Evolutionary conservation across 2,797 vertebrate species (phyloP), one percentile per base, ranked within the genome.

Genomic region (Rhabdomys pumilio): DNA sequence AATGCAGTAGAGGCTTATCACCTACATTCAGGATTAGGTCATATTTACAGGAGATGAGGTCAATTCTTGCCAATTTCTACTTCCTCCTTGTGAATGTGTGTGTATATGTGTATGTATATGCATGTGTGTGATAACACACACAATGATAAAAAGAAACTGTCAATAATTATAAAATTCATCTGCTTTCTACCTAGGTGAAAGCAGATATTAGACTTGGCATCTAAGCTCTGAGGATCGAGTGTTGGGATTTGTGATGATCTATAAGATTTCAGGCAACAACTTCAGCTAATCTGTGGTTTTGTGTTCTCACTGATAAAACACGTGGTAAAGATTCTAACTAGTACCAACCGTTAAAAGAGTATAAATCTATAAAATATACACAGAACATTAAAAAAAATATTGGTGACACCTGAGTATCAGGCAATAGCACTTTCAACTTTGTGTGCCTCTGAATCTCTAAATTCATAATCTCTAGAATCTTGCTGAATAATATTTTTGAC

Each of bases 401-500:
- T 2, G 29, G 31, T 38, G 83, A 89, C 17, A 77, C 11, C 53
- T 17, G 3, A 14, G 67, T 17, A 12, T 5, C 12, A 82, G 81
- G 6, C 44, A 24, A 20, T 61, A 73, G 20, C 41, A 38, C 41
- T 92, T 96, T 92, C 73, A 26, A 26, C 31, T 81, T 84, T 88
- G 76, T 80, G 14, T 92, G 38, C 0, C 41, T 57, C 24, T 86
- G 19, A 5, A 67, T 80, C 57, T 77, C 80, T 34, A 50, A 91
- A 86, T 86, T 34, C 53, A 41, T 59, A 29, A 59, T 89, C 20
- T 84, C 87, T 89, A 57, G 59, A 81, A 92, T 57, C 87, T 20
- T 57, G 38, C 57, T 89, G 89, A 87, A 77, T 86, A 81, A 79
- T 92, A 87, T 77, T 6, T 94, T 87, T 89, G 75, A 92, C 94